phyloP scores from a whole-genome alignment of 2,888 invertebrate species.

The Agrotis exclamationis region DNA sequence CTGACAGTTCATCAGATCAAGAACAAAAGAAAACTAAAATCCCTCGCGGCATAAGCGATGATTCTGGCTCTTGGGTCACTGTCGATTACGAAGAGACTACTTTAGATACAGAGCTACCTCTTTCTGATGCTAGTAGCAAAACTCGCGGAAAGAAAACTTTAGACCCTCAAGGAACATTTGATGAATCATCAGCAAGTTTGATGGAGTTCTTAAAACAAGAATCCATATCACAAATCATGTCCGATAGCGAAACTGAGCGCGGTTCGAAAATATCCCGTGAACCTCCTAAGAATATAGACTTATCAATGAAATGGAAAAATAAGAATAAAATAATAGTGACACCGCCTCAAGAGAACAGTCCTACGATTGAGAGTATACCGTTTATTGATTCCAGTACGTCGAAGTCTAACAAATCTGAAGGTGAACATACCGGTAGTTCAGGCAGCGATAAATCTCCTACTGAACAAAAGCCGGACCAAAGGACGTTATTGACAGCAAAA shows the following conservation, averaged over 20 bases:
- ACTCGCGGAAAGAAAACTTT: conserved; percentile 75
- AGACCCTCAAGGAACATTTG: conserved; percentile 92
- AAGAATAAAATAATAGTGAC: conserved; percentile 92
- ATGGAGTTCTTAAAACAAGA: conserved; percentile 88
- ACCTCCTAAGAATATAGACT: conserved; percentile 78
- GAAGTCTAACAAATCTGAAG: conserved; percentile 86
- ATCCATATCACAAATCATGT: conserved; percentile 80
- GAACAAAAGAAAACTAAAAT: conserved; percentile 81
- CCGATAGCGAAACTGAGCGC: conserved; percentile 86
- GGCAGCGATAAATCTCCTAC: conserved; percentile 88
- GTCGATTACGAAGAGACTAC: conserved; percentile 93
- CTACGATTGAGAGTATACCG: conserved; percentile 90
- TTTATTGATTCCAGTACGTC: conserved; percentile 86
- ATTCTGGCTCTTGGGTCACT: conserved; percentile 93
- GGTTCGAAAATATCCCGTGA: conserved; percentile 76
- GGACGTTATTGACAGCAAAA: conserved; percentile 85
- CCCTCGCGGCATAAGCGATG: conserved; percentile 92
- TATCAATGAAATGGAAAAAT: conserved; percentile 87
- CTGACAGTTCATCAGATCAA: conserved; percentile 89
- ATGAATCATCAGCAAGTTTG: conserved; percentile 91
- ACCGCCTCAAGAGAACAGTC: conserved; percentile 92
- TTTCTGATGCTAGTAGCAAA: conserved; percentile 87
- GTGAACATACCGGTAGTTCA: conserved; percentile 86
- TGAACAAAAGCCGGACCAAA: conserved; percentile 81
- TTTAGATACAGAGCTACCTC: conserved; percentile 89